Base-by-base conservation (phyloP, 2,113 vertebrate species). In the Peromyscus maniculatus region DNA sequence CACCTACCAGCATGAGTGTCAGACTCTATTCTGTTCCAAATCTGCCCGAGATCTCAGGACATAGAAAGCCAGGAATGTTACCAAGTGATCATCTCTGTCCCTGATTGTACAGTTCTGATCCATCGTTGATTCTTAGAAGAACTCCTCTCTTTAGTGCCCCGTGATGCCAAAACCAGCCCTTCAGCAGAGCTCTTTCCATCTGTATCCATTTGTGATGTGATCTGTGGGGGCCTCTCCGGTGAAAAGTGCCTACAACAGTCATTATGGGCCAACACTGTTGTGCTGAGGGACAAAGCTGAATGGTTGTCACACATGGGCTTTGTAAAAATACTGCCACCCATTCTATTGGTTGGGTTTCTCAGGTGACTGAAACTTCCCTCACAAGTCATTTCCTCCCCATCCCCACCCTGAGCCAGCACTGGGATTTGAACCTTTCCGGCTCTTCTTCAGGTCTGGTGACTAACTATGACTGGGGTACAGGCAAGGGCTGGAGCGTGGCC, bases 281-380 rank as follows among this genome's bases (percentile, higher is more conserved):
- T 46, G 12, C 36, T 39, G 71, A 55, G 43, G 71, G 66, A 36
- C 84, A 75, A 62, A 64, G 75, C 49, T 55, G 43, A 57, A 22
- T 74, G 66, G 49, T 17, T 13, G 2, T 74, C 86, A 82, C 39
- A 31, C 21, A 28, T 75, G 28, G 55, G 59, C 59, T 97, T n/a
- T 96, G 12, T 39, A 0, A 82, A 55, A 26, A 72, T 9, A 12
- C 62, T n/a, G 55, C 17, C 66, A 96, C 92, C 83, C 87, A 0
- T 28, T 95, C 36, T 31, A 24, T 79, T 94, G 64, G 64, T 69
- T 89, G 94, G 46, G 64, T 36, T 94, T 97, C 98, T 98, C 96
- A 97, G 98, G 97, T 89, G 93, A 97, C 96, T 55, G 31, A 91
- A n/a, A 43, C 7, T 82, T 67, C 57, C 94, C 36, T 64, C 79